These are phyloP conservation scores for Achatina immaculata DNA, from an alignment of 1,140 invertebrate species.

Conservation along the genomic window DNA sequence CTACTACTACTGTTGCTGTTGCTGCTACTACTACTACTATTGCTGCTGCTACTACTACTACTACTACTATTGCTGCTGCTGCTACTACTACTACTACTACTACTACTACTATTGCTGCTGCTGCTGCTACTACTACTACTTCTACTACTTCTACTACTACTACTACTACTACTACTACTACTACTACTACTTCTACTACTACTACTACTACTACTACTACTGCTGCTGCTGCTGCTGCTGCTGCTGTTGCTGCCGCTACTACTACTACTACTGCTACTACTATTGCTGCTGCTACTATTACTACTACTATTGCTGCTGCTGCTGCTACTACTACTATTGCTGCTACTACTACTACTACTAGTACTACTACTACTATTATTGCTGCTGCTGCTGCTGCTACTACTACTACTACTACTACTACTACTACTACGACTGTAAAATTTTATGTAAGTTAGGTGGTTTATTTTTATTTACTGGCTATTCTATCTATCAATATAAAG, in stretches of 20 bases:
- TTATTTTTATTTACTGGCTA: no score
- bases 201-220: constrained; percentile 16
- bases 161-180: constrained; percentile 2
- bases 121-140: constrained; percentile 10
- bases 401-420: no score
- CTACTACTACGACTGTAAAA: no score
- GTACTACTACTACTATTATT: no score
- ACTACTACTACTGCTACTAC: constrained; percentile 39
- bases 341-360: constrained; percentile 32
- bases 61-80: constrained; percentile 20
- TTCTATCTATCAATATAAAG: no score
- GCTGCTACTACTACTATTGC: constrained; percentile 27
- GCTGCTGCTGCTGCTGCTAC: no score
- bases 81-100: constrained; percentile 12
- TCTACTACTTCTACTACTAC: constrained; percentile 10
- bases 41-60: constrained; percentile 5
- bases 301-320: constrained; percentile 33
- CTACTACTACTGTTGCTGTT: no score
- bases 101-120: background rate
- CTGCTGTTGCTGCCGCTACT: constrained; percentile 23
- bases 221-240: background rate
- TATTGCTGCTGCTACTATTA: constrained; percentile 33
- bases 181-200: background rate
- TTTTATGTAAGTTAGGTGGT: no score
- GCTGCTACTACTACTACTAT: background rate